Evolutionary conservation across 2,888 invertebrate species (phyloP).

Genomic region (Brachyptera risi): DNA sequence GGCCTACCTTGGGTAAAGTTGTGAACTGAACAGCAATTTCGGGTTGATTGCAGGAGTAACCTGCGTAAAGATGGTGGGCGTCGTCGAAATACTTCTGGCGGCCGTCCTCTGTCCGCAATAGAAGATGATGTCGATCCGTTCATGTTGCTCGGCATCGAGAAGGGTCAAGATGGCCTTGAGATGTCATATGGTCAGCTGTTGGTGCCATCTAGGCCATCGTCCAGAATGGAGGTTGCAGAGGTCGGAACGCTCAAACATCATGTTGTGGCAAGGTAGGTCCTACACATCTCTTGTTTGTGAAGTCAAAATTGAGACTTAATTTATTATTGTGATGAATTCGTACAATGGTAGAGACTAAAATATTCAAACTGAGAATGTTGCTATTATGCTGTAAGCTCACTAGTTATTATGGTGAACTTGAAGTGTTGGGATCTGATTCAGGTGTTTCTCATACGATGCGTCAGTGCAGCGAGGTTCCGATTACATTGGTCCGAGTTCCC

Average conservation of each 20-base stretch:
- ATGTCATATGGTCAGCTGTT: slow-evolving; percentile 84
- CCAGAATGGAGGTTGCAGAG: slow-evolving; percentile 43
- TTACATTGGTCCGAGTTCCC: slow-evolving; percentile 48
- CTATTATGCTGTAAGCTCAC: too few relatives aligned
- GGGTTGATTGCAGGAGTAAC: slow-evolving; percentile 55
- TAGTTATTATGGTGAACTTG: too few relatives aligned
- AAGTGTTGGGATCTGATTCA: too few relatives aligned
- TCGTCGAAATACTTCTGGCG: slow-evolving; percentile 75
- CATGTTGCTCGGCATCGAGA: slow-evolving; percentile 77
- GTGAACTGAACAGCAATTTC: too few relatives aligned
- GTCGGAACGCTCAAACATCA: slow-evolving; percentile 51
- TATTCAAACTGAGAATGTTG: too few relatives aligned
- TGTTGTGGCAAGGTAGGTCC: slow-evolving; percentile 55
- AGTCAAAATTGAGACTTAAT: too few relatives aligned
- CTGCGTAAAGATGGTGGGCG: slow-evolving; percentile 67
- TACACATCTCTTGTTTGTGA: neutral
- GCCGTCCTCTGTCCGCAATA: slow-evolving; percentile 76
- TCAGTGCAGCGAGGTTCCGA: slow-evolving; percentile 54
- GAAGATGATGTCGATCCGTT: slow-evolving; percentile 83
- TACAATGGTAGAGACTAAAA: too few relatives aligned
- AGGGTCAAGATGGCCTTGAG: slow-evolving; percentile 81
- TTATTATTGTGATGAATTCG: too few relatives aligned
- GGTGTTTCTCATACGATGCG: slow-evolving; percentile 72
- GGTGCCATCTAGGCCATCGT: slow-evolving; percentile 64
- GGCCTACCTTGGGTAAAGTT: neutral